A percentile compares a stretch with the other conserved stretches of the same genome.
Conservation (phyloP, 2,888 invertebrate species). For the Biston stratarius region DNA sequence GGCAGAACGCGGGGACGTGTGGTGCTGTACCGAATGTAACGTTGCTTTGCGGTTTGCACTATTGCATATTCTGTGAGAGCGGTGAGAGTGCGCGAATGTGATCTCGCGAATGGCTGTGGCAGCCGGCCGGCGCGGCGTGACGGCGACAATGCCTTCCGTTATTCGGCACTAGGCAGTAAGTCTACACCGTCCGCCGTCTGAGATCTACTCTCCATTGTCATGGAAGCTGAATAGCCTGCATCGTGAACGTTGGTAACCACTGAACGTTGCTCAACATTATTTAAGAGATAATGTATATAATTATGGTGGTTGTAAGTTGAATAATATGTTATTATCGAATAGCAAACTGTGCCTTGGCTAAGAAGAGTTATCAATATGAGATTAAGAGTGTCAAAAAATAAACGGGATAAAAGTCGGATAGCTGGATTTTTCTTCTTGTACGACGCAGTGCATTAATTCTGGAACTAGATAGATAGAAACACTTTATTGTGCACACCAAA, state of each 20-base stretch:
- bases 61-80: constrained; percentile 23
- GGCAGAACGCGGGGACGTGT: neutral
- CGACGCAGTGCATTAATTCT: too few relatives aligned
- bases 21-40: constrained; percentile 3
- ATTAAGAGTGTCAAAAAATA: neutral
- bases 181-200: constrained; percentile 60
- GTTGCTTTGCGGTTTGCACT: constrained; percentile 23
- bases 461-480: too few relatives aligned
- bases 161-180: constrained; percentile 57
- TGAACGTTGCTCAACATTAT: neutral
- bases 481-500: too few relatives aligned
- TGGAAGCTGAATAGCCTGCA: constrained; percentile 6
- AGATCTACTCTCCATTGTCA: constrained; percentile 34
- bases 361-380: neutral
- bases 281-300: neutral
- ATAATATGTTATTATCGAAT: neutral
- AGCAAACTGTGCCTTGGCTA: neutral
- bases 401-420: neutral
- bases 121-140: constrained; percentile 51
- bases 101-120: constrained; percentile 33
- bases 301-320: neutral
- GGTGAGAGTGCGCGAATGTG: constrained; percentile 48
- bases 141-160: constrained; percentile 67
- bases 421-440: too few relatives aligned
- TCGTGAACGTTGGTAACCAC: neutral